phyloP scores from a whole-genome alignment of 1,140 invertebrate genomes.

The Dolichoris vasculosae region DNA sequence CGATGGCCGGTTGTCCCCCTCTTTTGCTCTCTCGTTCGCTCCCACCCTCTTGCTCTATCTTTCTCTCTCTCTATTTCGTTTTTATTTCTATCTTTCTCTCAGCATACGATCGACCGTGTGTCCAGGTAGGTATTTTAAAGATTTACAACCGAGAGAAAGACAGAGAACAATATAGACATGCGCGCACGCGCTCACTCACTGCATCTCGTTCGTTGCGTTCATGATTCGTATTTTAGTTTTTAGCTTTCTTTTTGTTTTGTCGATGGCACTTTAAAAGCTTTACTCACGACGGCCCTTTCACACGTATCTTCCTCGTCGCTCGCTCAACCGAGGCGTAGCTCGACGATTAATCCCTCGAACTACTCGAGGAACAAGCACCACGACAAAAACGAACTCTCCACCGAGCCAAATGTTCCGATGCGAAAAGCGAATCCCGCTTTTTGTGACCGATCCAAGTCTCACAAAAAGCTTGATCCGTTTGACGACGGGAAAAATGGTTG shows the following conservation, averaged over 20 bases:
- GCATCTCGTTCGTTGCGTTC: no score
- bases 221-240: background rate
- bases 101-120: constrained; percentile 5
- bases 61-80: background rate
- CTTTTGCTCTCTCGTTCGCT: background rate
- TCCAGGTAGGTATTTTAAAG: constrained; percentile 19
- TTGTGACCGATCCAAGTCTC: constrained; percentile 75
- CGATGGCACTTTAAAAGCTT: constrained; percentile 2
- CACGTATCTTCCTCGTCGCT: background rate
- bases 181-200: background rate
- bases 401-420: constrained; percentile 69
- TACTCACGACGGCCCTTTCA: background rate
- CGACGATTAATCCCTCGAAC: background rate
- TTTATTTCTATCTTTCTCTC: background rate
- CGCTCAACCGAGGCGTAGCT: background rate
- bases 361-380: background rate
- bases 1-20: background rate
- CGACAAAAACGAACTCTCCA: background rate
- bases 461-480: constrained; percentile 75
- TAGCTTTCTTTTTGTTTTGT: no score
- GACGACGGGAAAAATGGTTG: constrained; percentile 73
- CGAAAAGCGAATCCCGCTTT: constrained; percentile 76
- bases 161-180: background rate
- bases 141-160: background rate
- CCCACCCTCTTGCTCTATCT: background rate